Percentiles rank a stretch among this genome's conserved stretches.
These are phyloP conservation scores for Oriolus oriolus DNA, from an alignment of 2,113 vertebrate genomes.

Conservation along the genomic window DNA sequence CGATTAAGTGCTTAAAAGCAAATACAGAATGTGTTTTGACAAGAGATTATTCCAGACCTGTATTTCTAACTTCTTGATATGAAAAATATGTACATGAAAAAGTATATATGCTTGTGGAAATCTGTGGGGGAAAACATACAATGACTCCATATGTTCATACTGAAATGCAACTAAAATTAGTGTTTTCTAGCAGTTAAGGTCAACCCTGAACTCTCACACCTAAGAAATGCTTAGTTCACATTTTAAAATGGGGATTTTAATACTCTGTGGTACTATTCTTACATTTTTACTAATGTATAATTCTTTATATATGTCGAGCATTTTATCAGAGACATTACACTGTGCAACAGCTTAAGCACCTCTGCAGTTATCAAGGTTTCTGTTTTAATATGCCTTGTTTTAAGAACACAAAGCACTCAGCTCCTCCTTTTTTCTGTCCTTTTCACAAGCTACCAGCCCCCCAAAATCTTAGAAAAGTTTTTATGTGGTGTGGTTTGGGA, in stretches of 20 bases:
- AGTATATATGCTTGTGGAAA: background rate
- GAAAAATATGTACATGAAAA: background rate
- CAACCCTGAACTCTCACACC: background rate
- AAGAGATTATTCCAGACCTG: background rate
- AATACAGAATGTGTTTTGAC: background rate
- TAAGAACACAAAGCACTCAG: background rate
- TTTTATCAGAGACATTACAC: background rate
- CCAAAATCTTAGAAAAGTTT: background rate
- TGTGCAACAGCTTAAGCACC: background rate
- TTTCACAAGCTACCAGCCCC: background rate
- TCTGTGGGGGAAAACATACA: background rate
- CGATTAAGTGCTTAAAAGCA: background rate
- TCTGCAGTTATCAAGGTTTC: background rate
- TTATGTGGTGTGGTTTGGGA: conserved; percentile 31
- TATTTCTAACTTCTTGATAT: background rate
- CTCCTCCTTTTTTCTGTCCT: conserved; percentile 5
- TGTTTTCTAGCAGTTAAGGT: background rate
- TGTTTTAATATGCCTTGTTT: background rate
- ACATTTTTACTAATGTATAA: background rate
- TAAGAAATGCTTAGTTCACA: background rate
- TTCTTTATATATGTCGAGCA: background rate
- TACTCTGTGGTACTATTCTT: background rate
- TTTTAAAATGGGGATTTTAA: background rate
- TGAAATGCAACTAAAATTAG: background rate
- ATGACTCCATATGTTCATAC: background rate